A percentile compares a stretch with the other conserved stretches of the same genome.
Evolutionary conservation across 2,797 vertebrate species (phyloP).

Genomic region (Gambelia wislizenii): DNA sequence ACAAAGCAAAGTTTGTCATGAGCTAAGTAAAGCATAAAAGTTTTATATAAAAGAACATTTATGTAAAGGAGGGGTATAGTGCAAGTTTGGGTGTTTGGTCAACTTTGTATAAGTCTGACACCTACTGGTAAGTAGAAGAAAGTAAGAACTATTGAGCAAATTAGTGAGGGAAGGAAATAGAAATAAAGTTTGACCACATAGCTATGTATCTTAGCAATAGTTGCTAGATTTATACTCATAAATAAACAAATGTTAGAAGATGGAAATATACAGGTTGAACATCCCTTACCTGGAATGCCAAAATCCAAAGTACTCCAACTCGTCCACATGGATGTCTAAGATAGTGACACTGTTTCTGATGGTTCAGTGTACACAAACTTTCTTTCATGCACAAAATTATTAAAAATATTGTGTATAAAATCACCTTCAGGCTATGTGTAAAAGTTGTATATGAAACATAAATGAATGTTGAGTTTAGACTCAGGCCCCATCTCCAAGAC

Average conservation of each 20-base stretch:
- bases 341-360: too few relatives aligned
- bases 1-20: not conserved
- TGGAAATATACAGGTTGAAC: too few relatives aligned
- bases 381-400: too few relatives aligned
- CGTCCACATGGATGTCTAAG: too few relatives aligned
- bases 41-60: not conserved
- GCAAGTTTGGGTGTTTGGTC: not conserved
- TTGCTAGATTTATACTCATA: not conserved
- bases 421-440: too few relatives aligned
- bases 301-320: too few relatives aligned
- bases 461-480: too few relatives aligned
- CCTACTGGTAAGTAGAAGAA: slow-evolving; percentile 32
- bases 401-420: too few relatives aligned
- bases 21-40: not conserved
- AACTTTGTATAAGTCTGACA: slow-evolving; percentile 47
- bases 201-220: not conserved
- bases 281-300: too few relatives aligned
- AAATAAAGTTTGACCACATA: not conserved
- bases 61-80: not conserved
- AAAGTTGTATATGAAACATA: too few relatives aligned
- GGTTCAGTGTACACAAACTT: too few relatives aligned
- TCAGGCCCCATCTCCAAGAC: too few relatives aligned
- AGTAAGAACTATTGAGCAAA: not conserved
- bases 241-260: not conserved
- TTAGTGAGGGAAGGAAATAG: not conserved